Evolutionary conservation across 2,797 vertebrate species (phyloP), one percentile per base, ranked within the genome.

Genomic region (Acridotheres tristis): DNA sequence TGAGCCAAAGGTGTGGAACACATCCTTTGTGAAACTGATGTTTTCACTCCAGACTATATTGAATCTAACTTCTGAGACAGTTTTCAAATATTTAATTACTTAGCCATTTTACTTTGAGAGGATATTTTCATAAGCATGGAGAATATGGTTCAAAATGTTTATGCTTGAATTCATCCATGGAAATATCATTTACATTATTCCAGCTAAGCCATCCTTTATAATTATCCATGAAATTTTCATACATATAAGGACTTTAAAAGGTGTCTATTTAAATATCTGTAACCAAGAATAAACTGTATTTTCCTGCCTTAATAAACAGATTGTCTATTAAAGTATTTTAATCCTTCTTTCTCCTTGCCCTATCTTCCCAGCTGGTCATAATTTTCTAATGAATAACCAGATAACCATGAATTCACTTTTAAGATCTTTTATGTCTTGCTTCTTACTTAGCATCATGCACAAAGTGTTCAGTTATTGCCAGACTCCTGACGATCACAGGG

Each of bases 11-110:
- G 7, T 1, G 2, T 85, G 62, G 67, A 90, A 54, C 16, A 27
- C 12, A 34, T 92, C 54, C 50, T 34, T 3, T n/a, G 22, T 76
- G 43, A 73, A 85, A 51, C n/a, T 61, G 27, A 23, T 82, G 25
- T 77, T 93, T 95, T 92, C 74, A 87, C 72, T 95, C 79, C 85
- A 42, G 30, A 77, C 36, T 83, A 13, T 67, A 55, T 74, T 66
- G 53, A 69, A 63, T 89, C 45, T 48, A 82, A 54, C 21, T 92
- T 93, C 80, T 92, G 45, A 67, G 47, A 77, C 6, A 40, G 47
- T 14, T 85, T 92, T 84, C 15, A 54, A 86, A 63, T 76, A 88
- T 78, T 84, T 94, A 30, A 71, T 90, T 88, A 48, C 47, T 74
- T 48, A 68, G 15, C 14, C 20, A 21, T 83, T 93, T 68, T 85